Percentiles rank a stretch among this genome's conserved stretches.
Evolutionary conservation across 2,797 vertebrate genomes (phyloP).

Genomic region (Sylvia borin): DNA sequence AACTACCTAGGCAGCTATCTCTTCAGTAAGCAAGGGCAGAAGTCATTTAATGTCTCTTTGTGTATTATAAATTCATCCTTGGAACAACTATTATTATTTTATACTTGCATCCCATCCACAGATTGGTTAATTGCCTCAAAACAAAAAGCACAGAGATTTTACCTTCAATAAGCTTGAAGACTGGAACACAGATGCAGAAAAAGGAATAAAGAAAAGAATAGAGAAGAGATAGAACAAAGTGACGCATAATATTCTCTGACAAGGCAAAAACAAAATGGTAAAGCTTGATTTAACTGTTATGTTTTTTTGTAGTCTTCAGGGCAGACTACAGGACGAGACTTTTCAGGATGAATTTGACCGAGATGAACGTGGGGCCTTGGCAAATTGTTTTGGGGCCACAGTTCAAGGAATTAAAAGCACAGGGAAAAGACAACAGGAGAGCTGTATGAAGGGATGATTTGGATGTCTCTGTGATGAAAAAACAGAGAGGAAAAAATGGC

Average conservation of each 20-base stretch:
- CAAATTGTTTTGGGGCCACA: not conserved
- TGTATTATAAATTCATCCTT: not conserved
- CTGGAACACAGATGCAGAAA: not conserved
- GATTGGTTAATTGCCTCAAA: not conserved
- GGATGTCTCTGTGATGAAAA: not conserved
- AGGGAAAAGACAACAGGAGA: not conserved
- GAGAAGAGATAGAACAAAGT: not conserved
- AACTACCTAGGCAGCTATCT: not conserved
- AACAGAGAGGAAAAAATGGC: not conserved
- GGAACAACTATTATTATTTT: not conserved
- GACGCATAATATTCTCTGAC: not conserved
- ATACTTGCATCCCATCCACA: not conserved
- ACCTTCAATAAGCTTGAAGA: not conserved
- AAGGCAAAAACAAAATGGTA: not conserved
- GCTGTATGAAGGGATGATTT: not conserved
- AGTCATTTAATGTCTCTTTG: not conserved
- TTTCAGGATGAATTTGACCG: constrained; percentile 23
- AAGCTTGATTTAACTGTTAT: not conserved
- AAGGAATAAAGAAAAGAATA: not conserved
- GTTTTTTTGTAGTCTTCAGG: not conserved
- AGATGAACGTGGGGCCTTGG: not conserved
- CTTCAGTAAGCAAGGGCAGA: not conserved
- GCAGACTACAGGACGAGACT: not conserved
- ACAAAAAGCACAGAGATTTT: not conserved
- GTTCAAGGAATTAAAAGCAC: not conserved